phyloP scores from a whole-genome alignment of 53 echinoderm and acorn worm genomes.

The Pentamera pediparva region DNA sequence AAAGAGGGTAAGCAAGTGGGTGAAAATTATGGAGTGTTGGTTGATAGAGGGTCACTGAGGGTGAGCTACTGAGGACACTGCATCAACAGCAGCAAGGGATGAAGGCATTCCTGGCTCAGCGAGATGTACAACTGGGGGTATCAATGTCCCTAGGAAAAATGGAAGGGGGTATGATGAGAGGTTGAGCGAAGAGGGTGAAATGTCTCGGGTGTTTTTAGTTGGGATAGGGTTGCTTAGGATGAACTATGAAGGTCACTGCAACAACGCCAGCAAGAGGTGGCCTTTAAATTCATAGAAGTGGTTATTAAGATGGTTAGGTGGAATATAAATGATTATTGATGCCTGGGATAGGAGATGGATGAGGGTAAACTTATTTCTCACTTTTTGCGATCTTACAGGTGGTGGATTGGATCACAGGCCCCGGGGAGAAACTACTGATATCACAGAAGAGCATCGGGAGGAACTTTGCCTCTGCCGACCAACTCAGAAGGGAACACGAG shows the following conservation, averaged over 20 bases:
- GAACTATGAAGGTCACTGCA: too few relatives aligned
- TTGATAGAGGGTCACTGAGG: too few relatives aligned
- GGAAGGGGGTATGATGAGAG: constrained; percentile 53
- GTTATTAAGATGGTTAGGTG: background rate
- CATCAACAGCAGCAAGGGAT: too few relatives aligned
- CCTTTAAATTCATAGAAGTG: background rate
- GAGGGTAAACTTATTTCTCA: background rate
- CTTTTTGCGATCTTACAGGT: constrained; percentile 39
- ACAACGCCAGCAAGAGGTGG: too few relatives aligned
- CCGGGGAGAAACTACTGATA: constrained; percentile 92
- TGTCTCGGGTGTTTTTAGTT: background rate
- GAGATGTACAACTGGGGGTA: constrained; percentile 42
- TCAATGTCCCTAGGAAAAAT: constrained; percentile 44
- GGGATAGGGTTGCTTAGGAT: too few relatives aligned
- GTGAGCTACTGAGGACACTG: too few relatives aligned
- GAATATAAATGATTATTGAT: background rate
- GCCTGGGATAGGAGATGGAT: background rate
- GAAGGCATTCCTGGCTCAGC: too few relatives aligned
- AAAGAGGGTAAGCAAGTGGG: constrained; percentile 87
- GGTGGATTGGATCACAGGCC: constrained; percentile 92
- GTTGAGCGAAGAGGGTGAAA: constrained; percentile 10
- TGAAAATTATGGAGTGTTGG: background rate
- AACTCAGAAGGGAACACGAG: constrained; percentile 93
- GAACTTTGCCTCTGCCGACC: constrained; percentile 60
- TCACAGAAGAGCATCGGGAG: constrained; percentile 83